Evolutionary conservation across 2,113 vertebrate genomes (phyloP).

Genomic region (Bambusicola thoracicus): DNA sequence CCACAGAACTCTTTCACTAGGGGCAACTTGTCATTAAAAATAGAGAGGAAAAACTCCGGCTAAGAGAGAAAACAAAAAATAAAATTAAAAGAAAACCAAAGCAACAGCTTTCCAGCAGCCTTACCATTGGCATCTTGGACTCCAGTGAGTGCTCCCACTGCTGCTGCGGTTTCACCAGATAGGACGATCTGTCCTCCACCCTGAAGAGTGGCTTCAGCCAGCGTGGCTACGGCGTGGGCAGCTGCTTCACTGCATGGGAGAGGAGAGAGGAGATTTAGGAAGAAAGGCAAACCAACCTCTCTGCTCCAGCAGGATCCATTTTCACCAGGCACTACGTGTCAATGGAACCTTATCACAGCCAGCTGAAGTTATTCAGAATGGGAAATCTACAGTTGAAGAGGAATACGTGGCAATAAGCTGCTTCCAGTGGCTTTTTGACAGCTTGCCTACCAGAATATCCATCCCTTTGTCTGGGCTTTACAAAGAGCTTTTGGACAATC

Average conservation of each 20-base stretch:
- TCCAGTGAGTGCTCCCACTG: constrained; percentile 94
- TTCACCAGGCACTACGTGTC: no score
- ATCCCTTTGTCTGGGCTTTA: not conserved
- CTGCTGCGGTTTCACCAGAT: constrained; percentile 95
- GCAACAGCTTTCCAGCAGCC: not conserved
- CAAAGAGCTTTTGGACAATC: not conserved
- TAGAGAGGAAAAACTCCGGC: rapidly evolving
- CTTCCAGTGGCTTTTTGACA: not conserved
- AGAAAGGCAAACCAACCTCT: rapidly evolving
- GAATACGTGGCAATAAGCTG: not conserved
- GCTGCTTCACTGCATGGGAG: constrained; percentile 89
- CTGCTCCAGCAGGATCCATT: no score
- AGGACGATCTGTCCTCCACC: constrained; percentile 97
- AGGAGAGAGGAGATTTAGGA: not conserved
- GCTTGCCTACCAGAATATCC: not conserved
- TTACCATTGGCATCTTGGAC: constrained; percentile 93
- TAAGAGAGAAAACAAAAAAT: not conserved
- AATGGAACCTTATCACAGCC: no score
- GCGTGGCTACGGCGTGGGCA: constrained; percentile 94
- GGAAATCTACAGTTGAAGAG: not conserved
- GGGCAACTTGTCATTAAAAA: rapidly evolving
- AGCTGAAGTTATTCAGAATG: not conserved
- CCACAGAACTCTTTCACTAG: not conserved
- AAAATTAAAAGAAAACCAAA: not conserved
- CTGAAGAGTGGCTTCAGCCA: constrained; percentile 97